These are phyloP conservation scores for Heterodera schachtii DNA, from an alignment of 1,140 invertebrate species.

Conservation along the genomic window DNA sequence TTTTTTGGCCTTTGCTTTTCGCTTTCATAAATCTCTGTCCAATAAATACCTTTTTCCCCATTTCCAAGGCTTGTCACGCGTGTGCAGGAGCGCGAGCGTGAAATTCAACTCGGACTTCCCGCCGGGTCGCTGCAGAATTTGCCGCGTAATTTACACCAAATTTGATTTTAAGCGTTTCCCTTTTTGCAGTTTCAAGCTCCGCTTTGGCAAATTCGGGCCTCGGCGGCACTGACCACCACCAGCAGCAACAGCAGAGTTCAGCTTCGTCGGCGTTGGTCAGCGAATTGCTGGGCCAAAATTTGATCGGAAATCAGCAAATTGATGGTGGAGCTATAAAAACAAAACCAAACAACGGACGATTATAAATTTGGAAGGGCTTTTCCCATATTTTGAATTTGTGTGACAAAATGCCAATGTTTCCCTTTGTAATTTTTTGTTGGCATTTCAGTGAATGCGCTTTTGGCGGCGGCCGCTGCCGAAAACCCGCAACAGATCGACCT, in stretches of 20 bases:
- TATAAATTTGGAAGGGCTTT: too few relatives aligned
- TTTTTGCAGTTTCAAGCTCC: slow-evolving; percentile 10
- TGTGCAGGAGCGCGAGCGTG: slow-evolving; percentile 39
- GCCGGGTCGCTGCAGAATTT: slow-evolving; percentile 40
- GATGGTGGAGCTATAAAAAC: neutral
- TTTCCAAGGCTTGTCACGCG: slow-evolving; percentile 28
- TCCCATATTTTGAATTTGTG: too few relatives aligned
- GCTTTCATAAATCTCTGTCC: too few relatives aligned
- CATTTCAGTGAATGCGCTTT: slow-evolving; percentile 19
- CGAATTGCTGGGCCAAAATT: slow-evolving; percentile 26
- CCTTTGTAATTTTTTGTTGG: too few relatives aligned
- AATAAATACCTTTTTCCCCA: too few relatives aligned
- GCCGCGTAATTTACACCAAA: neutral
- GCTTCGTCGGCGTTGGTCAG: slow-evolving; percentile 18
- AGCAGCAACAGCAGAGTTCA: slow-evolving; percentile 13
- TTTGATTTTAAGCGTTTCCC: neutral
- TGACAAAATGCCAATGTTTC: too few relatives aligned
- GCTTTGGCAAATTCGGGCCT: neutral
- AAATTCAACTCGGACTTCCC: slow-evolving; percentile 43
- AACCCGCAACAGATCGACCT: neutral
- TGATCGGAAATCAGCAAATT: slow-evolving; percentile 11
- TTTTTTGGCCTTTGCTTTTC: too few relatives aligned
- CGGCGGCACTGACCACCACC: slow-evolving; percentile 4
- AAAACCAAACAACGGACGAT: too few relatives aligned
- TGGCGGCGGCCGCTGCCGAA: slow-evolving; percentile 3